Evolutionary conservation across 2,113 vertebrate genomes (phyloP).

Genomic region (Dolichallabes microphthalmus): DNA sequence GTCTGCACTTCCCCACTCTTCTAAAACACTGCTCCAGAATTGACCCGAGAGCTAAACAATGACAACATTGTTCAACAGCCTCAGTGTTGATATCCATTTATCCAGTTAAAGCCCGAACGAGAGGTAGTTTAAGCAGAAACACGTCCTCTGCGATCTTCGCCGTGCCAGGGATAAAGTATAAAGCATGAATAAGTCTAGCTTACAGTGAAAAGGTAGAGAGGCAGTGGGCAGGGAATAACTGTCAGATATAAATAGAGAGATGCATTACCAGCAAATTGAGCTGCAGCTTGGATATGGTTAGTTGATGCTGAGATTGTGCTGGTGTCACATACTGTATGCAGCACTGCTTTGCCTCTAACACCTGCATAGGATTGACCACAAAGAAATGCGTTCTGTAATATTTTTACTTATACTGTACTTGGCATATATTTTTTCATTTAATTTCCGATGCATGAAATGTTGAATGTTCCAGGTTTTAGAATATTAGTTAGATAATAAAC

Average conservation of each 20-base stretch:
- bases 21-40: background rate
- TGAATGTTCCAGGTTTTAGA: background rate
- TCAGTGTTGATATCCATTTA: constrained; percentile 12
- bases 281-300: constrained; percentile 36
- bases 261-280: constrained; percentile 53
- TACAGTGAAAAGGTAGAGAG: constrained; percentile 44
- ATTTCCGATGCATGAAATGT: background rate
- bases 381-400: background rate
- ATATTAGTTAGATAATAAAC: background rate
- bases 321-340: constrained; percentile 9
- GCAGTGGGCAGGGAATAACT: constrained; percentile 58
- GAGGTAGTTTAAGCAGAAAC: constrained; percentile 5
- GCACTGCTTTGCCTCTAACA: background rate
- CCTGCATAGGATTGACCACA: background rate
- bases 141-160: background rate
- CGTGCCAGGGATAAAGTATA: background rate
- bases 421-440: background rate
- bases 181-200: constrained; percentile 18
- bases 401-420: background rate
- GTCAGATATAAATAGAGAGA: constrained; percentile 60
- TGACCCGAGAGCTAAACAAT: background rate
- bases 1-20: background rate
- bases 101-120: background rate
- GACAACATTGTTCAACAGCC: background rate
- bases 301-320: constrained; percentile 12